Evolutionary conservation across 2,113 vertebrate genomes (phyloP), one percentile per base, ranked within the genome.

Genomic region (Pseudopodoces humilis): DNA sequence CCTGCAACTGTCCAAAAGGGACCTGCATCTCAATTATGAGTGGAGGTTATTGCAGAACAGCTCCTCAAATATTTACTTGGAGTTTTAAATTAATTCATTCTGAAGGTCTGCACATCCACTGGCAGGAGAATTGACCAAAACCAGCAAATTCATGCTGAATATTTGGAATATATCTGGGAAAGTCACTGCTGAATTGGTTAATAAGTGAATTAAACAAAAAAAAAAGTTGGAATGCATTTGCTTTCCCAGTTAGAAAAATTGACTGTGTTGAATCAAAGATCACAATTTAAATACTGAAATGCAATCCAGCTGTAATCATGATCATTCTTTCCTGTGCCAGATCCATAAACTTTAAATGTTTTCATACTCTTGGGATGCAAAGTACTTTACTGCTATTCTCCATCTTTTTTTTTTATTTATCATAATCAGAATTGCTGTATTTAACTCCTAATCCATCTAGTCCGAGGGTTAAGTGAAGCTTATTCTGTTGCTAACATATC

Each of bases 371-470:
- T 82, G 77, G 74, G 83, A 89, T 21, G 6, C 20, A 78, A 91
- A 84, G 28, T 52, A 91, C 35, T 78, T 89, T 86, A 63, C 49
- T 88, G 41, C 22, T 72, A 76, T 33, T 91, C 49, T 87, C 24
- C 5, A 69, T 69, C 31, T 92, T 64, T 82, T 93, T 97, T 86
- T 93, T 97, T 86, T 82, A 92, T 91, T 94, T 95, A 84, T 88
- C 37, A 44, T 46, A 80, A 80, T 83, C 56, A 94, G 22, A 86
- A 81, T 33, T 74, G 17, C 44, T 71, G 19, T 50, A 41, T 81
- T 95, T 74, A 96, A 49, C 62, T 89, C 13, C 47, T 87, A 71
- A 82, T 60, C 53, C 49, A 86, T 94, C 37, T 44, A 89, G 63
- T 76, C 17, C 0, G 0, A 91, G 53, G 49, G 44, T 91, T 88